Base-by-base conservation (phyloP, 1,140 invertebrate species). In the Bombus waltoni region DNA sequence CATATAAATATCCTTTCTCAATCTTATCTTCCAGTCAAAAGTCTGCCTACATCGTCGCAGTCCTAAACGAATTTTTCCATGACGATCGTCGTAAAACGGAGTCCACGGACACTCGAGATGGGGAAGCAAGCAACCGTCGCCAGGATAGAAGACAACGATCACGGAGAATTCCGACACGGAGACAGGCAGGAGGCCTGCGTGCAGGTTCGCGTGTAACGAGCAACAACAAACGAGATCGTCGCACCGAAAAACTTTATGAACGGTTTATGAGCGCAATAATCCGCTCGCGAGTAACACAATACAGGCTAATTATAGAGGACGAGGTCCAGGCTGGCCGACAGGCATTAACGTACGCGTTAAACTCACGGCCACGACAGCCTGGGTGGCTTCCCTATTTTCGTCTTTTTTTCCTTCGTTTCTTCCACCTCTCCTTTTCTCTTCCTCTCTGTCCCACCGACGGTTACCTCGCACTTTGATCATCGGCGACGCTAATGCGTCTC, bases 311-410 rank as follows among this genome's bases (percentile, higher is more conserved):
- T 94, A 94, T 94, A 95, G 94, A 93, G 88, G 85, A 92, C 87
- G 92, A 89, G 87, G 87, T 91, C 87, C 88, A 86, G 88, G 89
- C 79, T 86, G 89, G 87, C 81, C 77, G 88, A 87, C 90, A 89
- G 85, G 90, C 89, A 93, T 93, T 91, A 92, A 88, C 89, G 89
- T 81, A 87, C 87, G 92, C 91, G 91, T 93, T 88, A 92, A 93
- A 92, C 88, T 91, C 89, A 87, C 88, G 89, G 89, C 38, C 47
- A 87, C 89, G 86, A 91, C 91, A 89, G 92, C 93, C 85, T 95
- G 93, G 93, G 93, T 94, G 94, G 94, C 93, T 93, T 92, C 89
- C 90, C 93, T 93, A 94, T 93, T 95, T 94, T 92, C 86, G 90
- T 92, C 88, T 87, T 89, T 92, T 94, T 94, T 92, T 92, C 87